Percentiles rank a stretch among this genome's conserved stretches.
These are phyloP conservation scores for Gastrophryne carolinensis DNA, from an alignment of 2,797 vertebrate species.

Conservation along the genomic window DNA sequence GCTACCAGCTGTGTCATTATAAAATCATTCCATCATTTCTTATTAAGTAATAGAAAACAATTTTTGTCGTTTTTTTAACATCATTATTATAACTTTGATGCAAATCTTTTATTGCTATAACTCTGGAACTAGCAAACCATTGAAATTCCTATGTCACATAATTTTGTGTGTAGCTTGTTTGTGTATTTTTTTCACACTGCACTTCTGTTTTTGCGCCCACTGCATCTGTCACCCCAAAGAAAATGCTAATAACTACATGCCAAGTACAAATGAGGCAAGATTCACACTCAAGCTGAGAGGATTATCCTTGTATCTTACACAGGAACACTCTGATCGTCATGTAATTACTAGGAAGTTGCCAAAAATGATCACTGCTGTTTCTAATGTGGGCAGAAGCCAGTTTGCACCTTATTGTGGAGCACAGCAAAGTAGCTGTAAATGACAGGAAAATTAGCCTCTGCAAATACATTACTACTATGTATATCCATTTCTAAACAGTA, in stretches of 20 bases:
- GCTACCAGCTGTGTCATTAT: too few species aligned
- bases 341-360: conserved; percentile 58
- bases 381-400: conserved; percentile 49
- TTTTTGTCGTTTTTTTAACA: too few species aligned
- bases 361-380: conserved; percentile 58
- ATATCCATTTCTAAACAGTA: conserved; percentile 52
- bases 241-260: conserved; percentile 59
- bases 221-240: conserved; percentile 57
- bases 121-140: too few species aligned
- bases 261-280: conserved; percentile 58
- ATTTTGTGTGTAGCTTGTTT: conserved; percentile 27
- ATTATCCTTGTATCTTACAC: conserved; percentile 58
- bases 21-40: too few species aligned
- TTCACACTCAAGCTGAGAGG: conserved; percentile 47
- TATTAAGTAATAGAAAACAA: too few species aligned
- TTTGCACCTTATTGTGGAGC: conserved; percentile 41
- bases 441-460: conserved; percentile 48
- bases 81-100: too few species aligned
- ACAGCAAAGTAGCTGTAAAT: conserved; percentile 51
- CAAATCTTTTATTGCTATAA: too few species aligned
- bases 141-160: conserved; percentile 20
- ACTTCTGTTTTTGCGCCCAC: conserved; percentile 49
- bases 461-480: conserved; percentile 27
- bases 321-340: conserved; percentile 57
- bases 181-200: conserved; percentile 41